phyloP scores from a whole-genome alignment of 1,140 invertebrate genomes.

The Cyclargus thomasi region DNA sequence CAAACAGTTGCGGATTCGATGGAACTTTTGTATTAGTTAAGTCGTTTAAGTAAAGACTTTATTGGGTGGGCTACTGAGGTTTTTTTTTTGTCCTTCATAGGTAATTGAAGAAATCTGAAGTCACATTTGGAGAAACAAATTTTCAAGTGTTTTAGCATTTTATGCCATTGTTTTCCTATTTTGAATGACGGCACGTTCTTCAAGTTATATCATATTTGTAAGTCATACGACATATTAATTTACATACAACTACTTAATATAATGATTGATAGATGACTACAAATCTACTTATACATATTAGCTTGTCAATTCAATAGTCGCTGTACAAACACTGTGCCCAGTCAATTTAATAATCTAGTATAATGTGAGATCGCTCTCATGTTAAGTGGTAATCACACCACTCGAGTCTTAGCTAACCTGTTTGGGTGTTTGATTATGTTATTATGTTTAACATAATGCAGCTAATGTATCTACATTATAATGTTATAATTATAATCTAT shows the following conservation, averaged over 20 bases:
- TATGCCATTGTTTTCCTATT: too few species aligned
- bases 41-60: too few species aligned
- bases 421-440: slow-evolving; percentile 12
- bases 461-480: not conserved
- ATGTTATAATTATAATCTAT: not conserved
- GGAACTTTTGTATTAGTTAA: too few species aligned
- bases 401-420: slow-evolving; percentile 1
- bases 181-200: too few species aligned
- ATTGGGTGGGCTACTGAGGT: too few species aligned
- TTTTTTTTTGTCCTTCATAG: too few species aligned
- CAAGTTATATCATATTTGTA: too few species aligned
- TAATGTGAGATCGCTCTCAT: not conserved
- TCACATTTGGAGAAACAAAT: too few species aligned
- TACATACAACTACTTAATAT: not conserved
- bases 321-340: not conserved
- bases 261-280: not conserved
- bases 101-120: too few species aligned
- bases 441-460: not conserved
- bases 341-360: not conserved
- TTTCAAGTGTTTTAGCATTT: too few species aligned
- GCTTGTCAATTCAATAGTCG: not conserved
- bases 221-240: too few species aligned
- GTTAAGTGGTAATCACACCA: slow-evolving; percentile 11
- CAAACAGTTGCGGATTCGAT: too few species aligned
- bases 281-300: not conserved